Base-by-base conservation (phyloP, 2,113 vertebrate genomes). In the Orientallactaga bullata region DNA sequence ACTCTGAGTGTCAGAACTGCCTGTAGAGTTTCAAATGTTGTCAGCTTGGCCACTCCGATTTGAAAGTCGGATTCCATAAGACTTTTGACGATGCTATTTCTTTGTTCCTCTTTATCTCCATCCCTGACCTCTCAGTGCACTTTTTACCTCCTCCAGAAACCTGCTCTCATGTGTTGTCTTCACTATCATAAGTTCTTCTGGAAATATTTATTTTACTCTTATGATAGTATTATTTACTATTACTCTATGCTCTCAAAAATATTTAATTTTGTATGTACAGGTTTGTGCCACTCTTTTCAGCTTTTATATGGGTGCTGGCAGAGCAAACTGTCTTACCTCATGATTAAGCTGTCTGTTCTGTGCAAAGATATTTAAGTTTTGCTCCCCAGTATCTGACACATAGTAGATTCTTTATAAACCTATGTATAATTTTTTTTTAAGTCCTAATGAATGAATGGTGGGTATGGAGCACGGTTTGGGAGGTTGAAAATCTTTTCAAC, bases 81-180 rank as follows among this genome's bases (percentile, higher is more conserved):
- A 26, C 4, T 20, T 71, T 3, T 23, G 23, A 13, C 8, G 5
- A 0, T 7, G 20, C 55, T 2, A 13, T 0, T 18, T 24, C 30
- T 65, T 35, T 21, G 1, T 9, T 21, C 15, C 63, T 90, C 47
- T 35, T 42, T 18, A 42, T 10, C 13, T 39, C 80, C 35, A 60
- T 51, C 13, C 10, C 78, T 73, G 16, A n/a, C 11, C n/a, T 37
- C 39, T 23, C 0, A 10, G 30, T 35, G 35, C 51, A 12, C 17
- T 35, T 51, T 66, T 65, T 12, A 58, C 9, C 20, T 42, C 35
- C 26, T 35, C 30, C 47, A 66, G 61, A 76, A 65, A 66, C 81
- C 5, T 35, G 24, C 4, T 21, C 1, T 23, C 30, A 11, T 78
- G 55, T 72, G 26, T 39, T 78, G 58, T 3, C 30, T 51, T 21